A percentile compares a stretch with the other conserved stretches of the same genome.
Evolutionary conservation across 37 sponge, comb jelly and placozoan species (phyloP).

Genomic region (Crambe crambe): DNA sequence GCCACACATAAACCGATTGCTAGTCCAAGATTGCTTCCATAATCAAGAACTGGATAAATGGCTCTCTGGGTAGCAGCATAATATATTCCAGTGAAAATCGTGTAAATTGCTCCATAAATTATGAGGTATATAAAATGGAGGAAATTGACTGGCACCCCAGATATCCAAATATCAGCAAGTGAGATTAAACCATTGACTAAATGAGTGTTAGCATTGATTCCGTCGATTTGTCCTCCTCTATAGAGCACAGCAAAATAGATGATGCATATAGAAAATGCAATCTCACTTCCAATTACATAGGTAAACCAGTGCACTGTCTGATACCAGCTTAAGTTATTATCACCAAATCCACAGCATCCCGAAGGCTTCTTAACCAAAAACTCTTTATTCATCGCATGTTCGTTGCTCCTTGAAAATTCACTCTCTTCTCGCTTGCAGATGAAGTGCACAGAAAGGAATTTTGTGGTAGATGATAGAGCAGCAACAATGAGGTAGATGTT

Average conservation of each 20-base stretch:
- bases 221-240: constrained; percentile 6
- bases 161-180: constrained; percentile 49
- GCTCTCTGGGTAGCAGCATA: constrained; percentile 14
- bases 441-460: constrained; percentile 16
- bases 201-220: constrained; percentile 49
- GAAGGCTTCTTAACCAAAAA: neutral
- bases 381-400: too few species aligned
- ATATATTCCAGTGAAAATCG: constrained; percentile 66
- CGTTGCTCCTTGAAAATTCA: neutral
- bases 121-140: constrained; percentile 46
- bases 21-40: constrained; percentile 36
- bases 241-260: constrained; percentile 72
- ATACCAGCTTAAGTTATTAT: constrained; percentile 56
- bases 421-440: neutral
- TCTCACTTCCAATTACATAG: constrained; percentile 7
- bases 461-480: constrained; percentile 37
- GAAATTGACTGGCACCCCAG: constrained; percentile 41
- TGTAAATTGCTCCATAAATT: constrained; percentile 16
- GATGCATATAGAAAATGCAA: constrained; percentile 26
- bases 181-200: constrained; percentile 46
- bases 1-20: constrained; percentile 19
- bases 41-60: constrained; percentile 68
- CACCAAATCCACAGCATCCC: constrained; percentile 33
- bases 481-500: constrained; percentile 40
- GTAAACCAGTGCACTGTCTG: constrained; percentile 64